These are phyloP conservation scores for Gasterosteus nipponicus DNA, from an alignment of 2,113 vertebrate genomes.

Conservation along the genomic window DNA sequence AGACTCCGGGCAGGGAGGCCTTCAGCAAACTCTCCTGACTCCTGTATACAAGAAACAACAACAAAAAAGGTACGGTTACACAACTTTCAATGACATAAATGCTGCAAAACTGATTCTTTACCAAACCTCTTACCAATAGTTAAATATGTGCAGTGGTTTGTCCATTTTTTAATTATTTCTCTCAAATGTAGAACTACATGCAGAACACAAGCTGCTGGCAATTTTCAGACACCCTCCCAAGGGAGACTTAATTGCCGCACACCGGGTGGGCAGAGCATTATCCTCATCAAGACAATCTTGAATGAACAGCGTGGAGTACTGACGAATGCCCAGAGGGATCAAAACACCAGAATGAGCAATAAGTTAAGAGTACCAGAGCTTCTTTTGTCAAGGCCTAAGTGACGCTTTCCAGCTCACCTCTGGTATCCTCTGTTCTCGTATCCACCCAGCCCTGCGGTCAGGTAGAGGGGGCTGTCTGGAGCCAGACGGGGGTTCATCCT, in stretches of 20 bases:
- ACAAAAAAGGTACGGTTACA: not conserved
- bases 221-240: not conserved
- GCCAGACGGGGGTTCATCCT: slow-evolving; percentile 74
- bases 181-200: not conserved
- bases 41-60: slow-evolving; percentile 49
- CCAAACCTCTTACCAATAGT: too few relatives aligned
- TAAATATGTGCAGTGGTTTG: not conserved
- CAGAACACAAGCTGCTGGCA: not conserved
- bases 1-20: slow-evolving; percentile 73
- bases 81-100: too few relatives aligned
- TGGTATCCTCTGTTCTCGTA: slow-evolving; percentile 82
- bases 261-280: not conserved
- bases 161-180: not conserved
- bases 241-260: not conserved
- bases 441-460: slow-evolving; percentile 72
- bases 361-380: not conserved
- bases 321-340: not conserved
- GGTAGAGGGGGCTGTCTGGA: slow-evolving; percentile 75
- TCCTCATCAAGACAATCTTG: not conserved
- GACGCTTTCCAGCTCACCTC: slow-evolving; percentile 56
- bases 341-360: not conserved
- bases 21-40: slow-evolving; percentile 83
- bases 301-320: not conserved
- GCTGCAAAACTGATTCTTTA: too few relatives aligned
- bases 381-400: not conserved